Conservation (phyloP, 2,113 vertebrate genomes). For the Psilopsiagon aurifrons region DNA sequence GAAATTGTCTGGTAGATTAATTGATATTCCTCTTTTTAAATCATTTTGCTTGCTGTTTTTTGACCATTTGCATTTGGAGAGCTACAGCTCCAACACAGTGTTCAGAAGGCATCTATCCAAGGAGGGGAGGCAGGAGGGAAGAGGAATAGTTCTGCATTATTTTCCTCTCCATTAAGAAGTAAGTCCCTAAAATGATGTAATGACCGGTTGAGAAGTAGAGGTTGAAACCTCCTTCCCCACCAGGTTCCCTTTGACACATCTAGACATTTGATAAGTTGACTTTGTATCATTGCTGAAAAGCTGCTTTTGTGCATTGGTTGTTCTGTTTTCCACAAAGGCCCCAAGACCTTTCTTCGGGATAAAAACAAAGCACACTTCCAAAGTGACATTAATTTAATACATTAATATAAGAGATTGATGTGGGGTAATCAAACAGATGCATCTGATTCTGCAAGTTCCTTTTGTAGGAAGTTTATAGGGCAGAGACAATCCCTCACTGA, state of each 20-base stretch:
- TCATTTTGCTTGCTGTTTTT: neutral
- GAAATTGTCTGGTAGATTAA: neutral
- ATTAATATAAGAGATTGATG: neutral
- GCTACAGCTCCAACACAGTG: neutral
- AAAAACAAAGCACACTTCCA: neutral
- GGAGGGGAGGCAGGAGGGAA: neutral
- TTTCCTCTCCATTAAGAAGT: neutral
- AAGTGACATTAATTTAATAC: neutral
- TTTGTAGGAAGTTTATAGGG: neutral
- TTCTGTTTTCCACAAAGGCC: neutral
- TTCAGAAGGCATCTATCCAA: neutral
- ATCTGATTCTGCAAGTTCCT: neutral
- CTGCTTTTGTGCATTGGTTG: neutral
- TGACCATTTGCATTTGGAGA: neutral
- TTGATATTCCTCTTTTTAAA: neutral
- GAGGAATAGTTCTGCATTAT: neutral
- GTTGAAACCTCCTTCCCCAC: neutral
- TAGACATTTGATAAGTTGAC: neutral
- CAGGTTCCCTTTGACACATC: neutral
- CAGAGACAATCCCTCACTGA: neutral
- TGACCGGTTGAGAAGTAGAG: neutral
- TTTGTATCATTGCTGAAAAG: neutral
- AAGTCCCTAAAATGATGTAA: neutral
- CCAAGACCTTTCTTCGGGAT: neutral
- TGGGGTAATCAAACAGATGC: neutral